phyloP scores from a whole-genome alignment of 2,113 vertebrate genomes.

The Acanthochromis polyacanthus region DNA sequence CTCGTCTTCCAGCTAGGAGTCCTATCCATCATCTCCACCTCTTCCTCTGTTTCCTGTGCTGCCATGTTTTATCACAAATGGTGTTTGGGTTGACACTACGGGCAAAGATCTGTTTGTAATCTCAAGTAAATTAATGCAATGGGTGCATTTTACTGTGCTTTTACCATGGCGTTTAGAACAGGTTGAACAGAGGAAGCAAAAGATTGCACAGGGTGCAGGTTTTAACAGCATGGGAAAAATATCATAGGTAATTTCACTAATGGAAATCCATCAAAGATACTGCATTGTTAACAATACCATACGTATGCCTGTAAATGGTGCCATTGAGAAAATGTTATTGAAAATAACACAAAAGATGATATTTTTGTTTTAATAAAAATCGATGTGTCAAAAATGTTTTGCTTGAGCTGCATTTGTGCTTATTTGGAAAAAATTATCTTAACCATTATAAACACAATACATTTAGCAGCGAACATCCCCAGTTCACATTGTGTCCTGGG shows the following conservation, averaged over 20 bases:
- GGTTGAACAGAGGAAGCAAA: neutral
- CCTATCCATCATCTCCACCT: conserved; percentile 15
- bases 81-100: conserved; percentile 19
- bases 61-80: conserved; percentile 22
- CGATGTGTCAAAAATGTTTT: conserved; percentile 17
- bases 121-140: conserved; percentile 41
- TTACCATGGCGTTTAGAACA: conserved; percentile 30
- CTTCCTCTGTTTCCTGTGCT: conserved; percentile 20
- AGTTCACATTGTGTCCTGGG: no score
- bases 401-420: neutral
- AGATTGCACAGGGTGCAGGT: neutral
- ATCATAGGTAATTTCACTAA: neutral
- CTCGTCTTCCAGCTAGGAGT: conserved; percentile 16
- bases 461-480: no score
- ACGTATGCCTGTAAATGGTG: conserved; percentile 65
- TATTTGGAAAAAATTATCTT: neutral
- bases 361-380: conserved; percentile 77
- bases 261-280: conserved; percentile 5
- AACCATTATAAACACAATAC: no score
- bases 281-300: conserved; percentile 36
- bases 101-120: conserved; percentile 30
- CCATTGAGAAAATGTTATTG: conserved; percentile 60
- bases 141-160: conserved; percentile 29
- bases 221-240: neutral
- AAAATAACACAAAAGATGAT: conserved; percentile 63